Evolutionary conservation across 2,888 invertebrate genomes (phyloP).

Genomic region (Euclidia mi): DNA sequence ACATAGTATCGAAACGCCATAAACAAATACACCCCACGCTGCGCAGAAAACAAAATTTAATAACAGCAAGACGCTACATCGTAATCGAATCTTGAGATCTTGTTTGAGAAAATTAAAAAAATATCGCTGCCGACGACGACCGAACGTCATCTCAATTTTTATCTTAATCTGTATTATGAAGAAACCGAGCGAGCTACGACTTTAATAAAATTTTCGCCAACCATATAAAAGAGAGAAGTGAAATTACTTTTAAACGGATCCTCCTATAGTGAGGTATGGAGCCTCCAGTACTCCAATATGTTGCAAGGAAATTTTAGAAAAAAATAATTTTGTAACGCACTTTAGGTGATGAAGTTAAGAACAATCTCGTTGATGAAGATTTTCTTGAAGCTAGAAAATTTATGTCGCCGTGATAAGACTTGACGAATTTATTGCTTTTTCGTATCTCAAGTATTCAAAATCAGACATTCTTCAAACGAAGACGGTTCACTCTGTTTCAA

Average conservation of each 20-base stretch:
- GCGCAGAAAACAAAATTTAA: constrained; percentile 77
- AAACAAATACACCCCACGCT: constrained; percentile 65
- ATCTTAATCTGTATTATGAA: constrained; percentile 86
- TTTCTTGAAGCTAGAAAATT: too few species aligned
- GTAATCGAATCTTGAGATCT: constrained; percentile 84
- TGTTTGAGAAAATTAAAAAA: constrained; percentile 89
- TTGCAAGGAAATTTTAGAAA: constrained; percentile 17
- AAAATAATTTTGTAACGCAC: constrained; percentile 28
- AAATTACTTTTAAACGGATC: constrained; percentile 67
- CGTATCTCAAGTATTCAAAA: too few species aligned
- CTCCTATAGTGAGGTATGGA: constrained; percentile 35
- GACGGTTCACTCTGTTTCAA: too few species aligned
- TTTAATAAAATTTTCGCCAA: constrained; percentile 76
- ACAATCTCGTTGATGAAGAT: neutral
- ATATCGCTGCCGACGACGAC: constrained; percentile 74
- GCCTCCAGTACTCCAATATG: constrained; percentile 32
- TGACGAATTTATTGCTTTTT: too few species aligned
- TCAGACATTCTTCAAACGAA: too few species aligned
- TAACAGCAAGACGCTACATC: constrained; percentile 73
- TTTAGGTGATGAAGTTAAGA: constrained; percentile 18
- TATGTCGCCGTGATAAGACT: too few species aligned
- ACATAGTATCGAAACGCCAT: constrained; percentile 53
- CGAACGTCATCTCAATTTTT: constrained; percentile 86
- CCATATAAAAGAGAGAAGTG: constrained; percentile 59
- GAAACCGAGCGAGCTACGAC: constrained; percentile 67